A percentile compares a stretch with the other conserved stretches of the same genome.
These are phyloP conservation scores for Mirounga angustirostris DNA, from an alignment of 2,113 vertebrate species.

Conservation along the genomic window DNA sequence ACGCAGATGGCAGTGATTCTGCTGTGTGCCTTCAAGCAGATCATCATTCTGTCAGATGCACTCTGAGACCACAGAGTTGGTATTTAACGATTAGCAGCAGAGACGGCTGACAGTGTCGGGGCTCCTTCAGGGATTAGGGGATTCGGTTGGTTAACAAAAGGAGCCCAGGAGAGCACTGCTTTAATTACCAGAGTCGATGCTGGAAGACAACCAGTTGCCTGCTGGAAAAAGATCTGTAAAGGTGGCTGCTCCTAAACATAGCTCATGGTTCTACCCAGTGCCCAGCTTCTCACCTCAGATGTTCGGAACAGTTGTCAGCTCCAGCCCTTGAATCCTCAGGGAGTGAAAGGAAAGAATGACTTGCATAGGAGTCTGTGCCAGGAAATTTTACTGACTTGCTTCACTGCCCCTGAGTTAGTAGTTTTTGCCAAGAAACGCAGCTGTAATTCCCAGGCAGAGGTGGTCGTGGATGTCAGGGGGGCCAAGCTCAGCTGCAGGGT, in stretches of 20 bases:
- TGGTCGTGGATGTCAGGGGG: neutral
- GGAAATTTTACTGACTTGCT: conserved; percentile 23
- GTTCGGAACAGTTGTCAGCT: neutral
- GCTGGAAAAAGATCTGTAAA: conserved; percentile 60
- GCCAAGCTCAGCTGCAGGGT: neutral
- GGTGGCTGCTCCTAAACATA: conserved; percentile 7
- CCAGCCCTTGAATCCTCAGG: neutral
- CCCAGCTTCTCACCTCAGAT: neutral
- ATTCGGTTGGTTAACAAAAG: conserved; percentile 83
- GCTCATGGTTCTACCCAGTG: neutral
- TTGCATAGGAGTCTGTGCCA: neutral
- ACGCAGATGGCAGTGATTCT: neutral
- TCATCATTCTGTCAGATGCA: neutral
- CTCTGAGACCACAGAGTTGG: neutral
- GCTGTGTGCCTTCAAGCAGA: neutral
- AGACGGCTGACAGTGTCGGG: conserved; percentile 53
- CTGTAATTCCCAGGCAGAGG: conserved; percentile 1
- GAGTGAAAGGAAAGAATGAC: neutral
- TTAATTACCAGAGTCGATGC: conserved; percentile 79
- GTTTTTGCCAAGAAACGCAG: neutral
- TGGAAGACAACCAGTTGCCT: conserved; percentile 51
- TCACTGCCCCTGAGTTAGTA: neutral
- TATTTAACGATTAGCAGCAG: conserved; percentile 77
- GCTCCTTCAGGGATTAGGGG: conserved; percentile 74
- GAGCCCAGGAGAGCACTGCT: conserved; percentile 80